Conservation (phyloP, 2,888 invertebrate species). For the Hipparchia semele region DNA sequence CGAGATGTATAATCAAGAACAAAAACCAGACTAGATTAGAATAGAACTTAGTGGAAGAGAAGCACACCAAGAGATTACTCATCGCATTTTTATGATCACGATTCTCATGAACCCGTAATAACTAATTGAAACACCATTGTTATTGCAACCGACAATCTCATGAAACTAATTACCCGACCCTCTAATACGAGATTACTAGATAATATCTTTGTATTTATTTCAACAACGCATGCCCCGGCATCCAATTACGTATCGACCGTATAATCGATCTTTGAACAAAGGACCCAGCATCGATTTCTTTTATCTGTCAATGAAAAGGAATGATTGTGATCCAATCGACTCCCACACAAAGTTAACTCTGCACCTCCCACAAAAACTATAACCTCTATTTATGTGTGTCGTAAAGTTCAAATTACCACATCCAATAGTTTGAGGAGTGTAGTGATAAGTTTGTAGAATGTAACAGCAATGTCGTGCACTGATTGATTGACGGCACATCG, state of each 20-base stretch:
- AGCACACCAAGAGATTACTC: too few species aligned
- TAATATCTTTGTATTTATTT: constrained; percentile 46
- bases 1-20: too few species aligned
- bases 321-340: constrained; percentile 65
- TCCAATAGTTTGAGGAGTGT: constrained; percentile 46
- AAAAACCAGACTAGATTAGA: too few species aligned
- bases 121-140: constrained; percentile 13
- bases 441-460: constrained; percentile 37
- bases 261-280: constrained; percentile 69
- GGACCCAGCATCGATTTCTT: constrained; percentile 66
- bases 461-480: constrained; percentile 43
- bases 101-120: neutral
- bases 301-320: constrained; percentile 74
- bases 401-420: constrained; percentile 38
- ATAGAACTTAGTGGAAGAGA: too few species aligned
- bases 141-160: constrained; percentile 17
- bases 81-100: too few species aligned
- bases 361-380: constrained; percentile 4
- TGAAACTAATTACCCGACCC: constrained; percentile 32
- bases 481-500: constrained; percentile 70
- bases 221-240: constrained; percentile 47
- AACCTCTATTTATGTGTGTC: neutral
- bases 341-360: constrained; percentile 32
- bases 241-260: constrained; percentile 64
- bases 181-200: constrained; percentile 31